A percentile compares a stretch with the other conserved stretches of the same genome.
Conservation (phyloP, 2,113 vertebrate genomes). For the Trematocara zebra region DNA sequence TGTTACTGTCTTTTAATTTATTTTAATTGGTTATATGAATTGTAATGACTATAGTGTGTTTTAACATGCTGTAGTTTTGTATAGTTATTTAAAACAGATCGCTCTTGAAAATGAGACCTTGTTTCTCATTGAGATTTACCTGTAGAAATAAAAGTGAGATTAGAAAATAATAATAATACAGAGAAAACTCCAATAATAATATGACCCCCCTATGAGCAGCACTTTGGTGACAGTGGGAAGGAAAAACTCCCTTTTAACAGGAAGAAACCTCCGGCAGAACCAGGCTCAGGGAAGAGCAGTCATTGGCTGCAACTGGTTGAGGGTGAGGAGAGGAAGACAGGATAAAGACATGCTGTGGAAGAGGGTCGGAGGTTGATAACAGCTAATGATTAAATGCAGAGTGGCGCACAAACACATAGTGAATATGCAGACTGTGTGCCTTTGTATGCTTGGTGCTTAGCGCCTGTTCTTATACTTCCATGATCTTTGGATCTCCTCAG, state of each 20-base stretch:
- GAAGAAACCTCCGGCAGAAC: background rate
- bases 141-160: background rate
- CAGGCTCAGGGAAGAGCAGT: background rate
- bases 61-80: background rate
- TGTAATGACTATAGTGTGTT: background rate
- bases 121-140: background rate
- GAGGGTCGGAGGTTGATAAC: background rate
- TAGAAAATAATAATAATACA: background rate
- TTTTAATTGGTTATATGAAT: background rate
- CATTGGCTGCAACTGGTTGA: background rate
- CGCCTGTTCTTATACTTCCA: background rate
- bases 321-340: background rate
- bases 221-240: background rate
- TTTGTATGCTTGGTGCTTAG: background rate
- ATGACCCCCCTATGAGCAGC: background rate
- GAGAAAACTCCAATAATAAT: accelerated
- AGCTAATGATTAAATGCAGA: background rate
- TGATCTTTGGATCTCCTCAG: background rate
- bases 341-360: background rate
- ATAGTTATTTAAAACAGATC: background rate
- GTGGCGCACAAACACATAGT: background rate
- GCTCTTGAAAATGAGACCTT: background rate
- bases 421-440: background rate
- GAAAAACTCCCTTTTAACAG: background rate
- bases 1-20: background rate